phyloP scores from a whole-genome alignment of 2,888 invertebrate genomes.

The Drosophila prostipennis region DNA sequence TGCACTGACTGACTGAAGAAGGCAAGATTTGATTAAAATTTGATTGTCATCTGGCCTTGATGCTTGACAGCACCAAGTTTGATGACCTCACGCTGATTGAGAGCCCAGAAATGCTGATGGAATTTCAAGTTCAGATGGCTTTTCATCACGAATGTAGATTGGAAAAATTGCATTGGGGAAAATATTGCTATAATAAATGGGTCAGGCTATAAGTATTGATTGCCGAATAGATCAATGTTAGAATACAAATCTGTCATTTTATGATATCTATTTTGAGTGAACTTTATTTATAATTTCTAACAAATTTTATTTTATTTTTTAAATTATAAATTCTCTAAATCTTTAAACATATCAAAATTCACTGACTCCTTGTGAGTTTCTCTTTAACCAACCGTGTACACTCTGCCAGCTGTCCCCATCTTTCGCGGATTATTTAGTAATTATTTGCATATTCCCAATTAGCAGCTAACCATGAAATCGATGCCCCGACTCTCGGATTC shows the following conservation, averaged over 20 bases:
- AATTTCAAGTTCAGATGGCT: slow-evolving; percentile 34
- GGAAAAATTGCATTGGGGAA: background rate
- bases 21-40: slow-evolving; percentile 30
- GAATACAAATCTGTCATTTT: no score
- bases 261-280: no score
- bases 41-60: slow-evolving; percentile 43
- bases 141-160: slow-evolving; percentile 7
- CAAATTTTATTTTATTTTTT: no score
- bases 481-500: slow-evolving; percentile 18
- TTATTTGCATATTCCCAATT: slow-evolving; percentile 30
- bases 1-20: slow-evolving; percentile 38
- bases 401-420: background rate
- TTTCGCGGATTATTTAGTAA: slow-evolving; percentile 6
- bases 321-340: background rate
- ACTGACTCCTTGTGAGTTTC: background rate
- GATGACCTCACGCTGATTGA: slow-evolving; percentile 40
- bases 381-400: background rate
- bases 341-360: background rate
- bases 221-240: no score
- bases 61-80: slow-evolving; percentile 36
- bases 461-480: slow-evolving; percentile 31
- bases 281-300: no score
- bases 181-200: background rate
- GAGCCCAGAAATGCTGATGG: slow-evolving; percentile 2
- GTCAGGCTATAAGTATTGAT: no score